A percentile compares a stretch with the other conserved stretches of the same genome.
phyloP scores from a whole-genome alignment of 2,113 vertebrate species.

The Notarius lentiginosus region DNA sequence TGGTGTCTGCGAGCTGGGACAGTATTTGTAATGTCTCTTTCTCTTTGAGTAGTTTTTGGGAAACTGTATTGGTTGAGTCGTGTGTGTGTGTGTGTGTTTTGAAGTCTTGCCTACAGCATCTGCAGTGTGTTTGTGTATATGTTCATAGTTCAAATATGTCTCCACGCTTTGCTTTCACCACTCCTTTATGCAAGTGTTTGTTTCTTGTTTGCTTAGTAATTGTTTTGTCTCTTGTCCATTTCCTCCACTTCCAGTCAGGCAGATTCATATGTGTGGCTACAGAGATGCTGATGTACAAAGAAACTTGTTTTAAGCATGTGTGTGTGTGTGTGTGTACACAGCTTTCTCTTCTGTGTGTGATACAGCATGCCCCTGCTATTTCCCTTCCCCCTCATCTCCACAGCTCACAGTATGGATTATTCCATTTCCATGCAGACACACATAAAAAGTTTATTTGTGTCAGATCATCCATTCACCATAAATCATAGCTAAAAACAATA shows the following conservation, averaged over 20 bases:
- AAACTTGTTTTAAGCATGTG: not conserved
- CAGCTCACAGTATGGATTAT: conserved; percentile 20
- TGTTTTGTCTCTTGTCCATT: conserved; percentile 16
- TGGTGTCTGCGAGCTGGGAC: conserved; percentile 14
- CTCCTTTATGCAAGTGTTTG: conserved; percentile 4
- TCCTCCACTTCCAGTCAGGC: conserved; percentile 8
- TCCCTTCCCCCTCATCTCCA: conserved; percentile 18
- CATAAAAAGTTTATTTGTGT: conserved; percentile 2
- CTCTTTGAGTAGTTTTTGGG: conserved; percentile 3
- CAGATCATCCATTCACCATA: not conserved
- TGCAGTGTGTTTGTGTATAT: conserved; percentile 3
- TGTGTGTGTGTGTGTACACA: not conserved
- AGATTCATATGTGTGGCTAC: not conserved
- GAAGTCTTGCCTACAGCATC: conserved; percentile 11
- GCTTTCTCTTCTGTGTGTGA: conserved; percentile 30
- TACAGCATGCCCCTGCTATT: conserved; percentile 7
- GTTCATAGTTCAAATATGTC: conserved; percentile 2
- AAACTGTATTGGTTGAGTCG: not conserved
- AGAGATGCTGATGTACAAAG: not conserved
- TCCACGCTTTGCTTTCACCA: conserved; percentile 23
- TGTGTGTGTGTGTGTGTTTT: not conserved
- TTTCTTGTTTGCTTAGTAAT: conserved; percentile 5
- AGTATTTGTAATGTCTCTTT: conserved; percentile 17
- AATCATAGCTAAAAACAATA: not conserved
- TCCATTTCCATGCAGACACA: conserved; percentile 3